phyloP scores from a whole-genome alignment of 2,888 invertebrate species.

The Odontocolon sp. region DNA sequence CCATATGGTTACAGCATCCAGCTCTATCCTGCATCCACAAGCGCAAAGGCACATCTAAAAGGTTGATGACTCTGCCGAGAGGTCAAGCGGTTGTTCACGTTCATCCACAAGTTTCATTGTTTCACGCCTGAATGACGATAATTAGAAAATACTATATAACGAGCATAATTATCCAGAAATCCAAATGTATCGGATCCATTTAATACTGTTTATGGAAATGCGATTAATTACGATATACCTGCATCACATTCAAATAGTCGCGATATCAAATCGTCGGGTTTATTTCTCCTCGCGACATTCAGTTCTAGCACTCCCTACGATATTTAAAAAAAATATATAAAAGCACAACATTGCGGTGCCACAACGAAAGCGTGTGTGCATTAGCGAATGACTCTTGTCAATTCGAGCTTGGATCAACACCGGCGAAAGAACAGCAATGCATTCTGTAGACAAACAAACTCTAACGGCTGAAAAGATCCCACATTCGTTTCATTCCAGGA shows the following conservation, averaged over 20 bases:
- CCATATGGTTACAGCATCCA: constrained; percentile 35
- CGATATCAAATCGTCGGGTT: constrained; percentile 48
- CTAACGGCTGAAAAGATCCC: constrained; percentile 46
- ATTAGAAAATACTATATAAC: neutral
- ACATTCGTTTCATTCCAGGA: constrained; percentile 42
- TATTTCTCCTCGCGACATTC: constrained; percentile 18
- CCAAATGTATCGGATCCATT: neutral
- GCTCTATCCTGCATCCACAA: neutral
- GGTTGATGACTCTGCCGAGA: neutral
- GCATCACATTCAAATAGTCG: too few species aligned
- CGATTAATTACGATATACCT: too few species aligned
- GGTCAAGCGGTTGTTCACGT: neutral
- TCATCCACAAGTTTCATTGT: neutral
- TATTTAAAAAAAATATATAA: constrained; percentile 8
- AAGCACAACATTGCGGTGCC: constrained; percentile 4
- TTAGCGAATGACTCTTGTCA: constrained; percentile 57
- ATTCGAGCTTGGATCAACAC: neutral
- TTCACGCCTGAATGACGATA: neutral
- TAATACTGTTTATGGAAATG: constrained; percentile 12
- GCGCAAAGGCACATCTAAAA: neutral
- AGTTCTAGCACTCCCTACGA: constrained; percentile 8
- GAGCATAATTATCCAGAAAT: too few species aligned
- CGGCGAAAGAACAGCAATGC: constrained; percentile 10
- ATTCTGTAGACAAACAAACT: neutral
- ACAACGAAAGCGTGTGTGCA: constrained; percentile 37